A percentile compares a stretch with the other conserved stretches of the same genome.
Evolutionary conservation across 2,797 vertebrate genomes (phyloP).

Genomic region (Microctenopoma steveboyesi): DNA sequence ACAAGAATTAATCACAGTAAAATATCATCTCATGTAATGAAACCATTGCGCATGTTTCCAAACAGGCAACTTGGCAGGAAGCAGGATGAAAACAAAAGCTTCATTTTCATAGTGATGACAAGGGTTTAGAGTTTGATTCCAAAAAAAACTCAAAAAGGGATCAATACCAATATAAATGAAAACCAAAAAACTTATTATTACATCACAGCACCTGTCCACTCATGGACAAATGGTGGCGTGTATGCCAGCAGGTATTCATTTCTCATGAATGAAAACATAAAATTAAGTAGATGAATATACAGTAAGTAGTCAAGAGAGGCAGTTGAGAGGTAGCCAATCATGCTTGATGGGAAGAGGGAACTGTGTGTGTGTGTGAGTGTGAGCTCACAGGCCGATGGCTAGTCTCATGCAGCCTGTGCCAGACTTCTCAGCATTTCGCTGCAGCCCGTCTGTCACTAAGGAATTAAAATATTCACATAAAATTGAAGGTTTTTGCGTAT

Average conservation of each 20-base stretch:
- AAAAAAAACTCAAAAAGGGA: neutral
- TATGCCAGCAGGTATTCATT: constrained; percentile 28
- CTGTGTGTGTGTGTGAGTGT: constrained; percentile 25
- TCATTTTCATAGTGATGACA: neutral
- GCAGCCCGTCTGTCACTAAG: constrained; percentile 55
- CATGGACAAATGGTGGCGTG: constrained; percentile 26
- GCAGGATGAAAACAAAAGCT: constrained; percentile 5
- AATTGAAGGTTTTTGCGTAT: constrained; percentile 47
- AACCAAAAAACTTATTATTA: neutral
- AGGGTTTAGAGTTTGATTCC: constrained; percentile 2
- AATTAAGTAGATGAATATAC: constrained; percentile 41
- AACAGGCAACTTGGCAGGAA: constrained; percentile 32
- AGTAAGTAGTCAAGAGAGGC: constrained; percentile 28
- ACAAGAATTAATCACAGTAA: constrained; percentile 46
- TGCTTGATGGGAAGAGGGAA: constrained; percentile 39
- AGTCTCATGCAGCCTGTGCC: constrained; percentile 70
- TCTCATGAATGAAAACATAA: constrained; percentile 32
- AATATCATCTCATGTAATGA: constrained; percentile 42
- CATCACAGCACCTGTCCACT: constrained; percentile 8
- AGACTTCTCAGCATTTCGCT: constrained; percentile 76
- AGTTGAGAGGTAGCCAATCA: constrained; percentile 42
- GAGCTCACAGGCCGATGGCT: constrained; percentile 41
- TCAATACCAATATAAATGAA: neutral
- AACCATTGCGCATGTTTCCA: constrained; percentile 37
- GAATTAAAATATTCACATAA: constrained; percentile 46